Conservation (phyloP, 2,113 vertebrate genomes). For the Actinemys pallida region DNA sequence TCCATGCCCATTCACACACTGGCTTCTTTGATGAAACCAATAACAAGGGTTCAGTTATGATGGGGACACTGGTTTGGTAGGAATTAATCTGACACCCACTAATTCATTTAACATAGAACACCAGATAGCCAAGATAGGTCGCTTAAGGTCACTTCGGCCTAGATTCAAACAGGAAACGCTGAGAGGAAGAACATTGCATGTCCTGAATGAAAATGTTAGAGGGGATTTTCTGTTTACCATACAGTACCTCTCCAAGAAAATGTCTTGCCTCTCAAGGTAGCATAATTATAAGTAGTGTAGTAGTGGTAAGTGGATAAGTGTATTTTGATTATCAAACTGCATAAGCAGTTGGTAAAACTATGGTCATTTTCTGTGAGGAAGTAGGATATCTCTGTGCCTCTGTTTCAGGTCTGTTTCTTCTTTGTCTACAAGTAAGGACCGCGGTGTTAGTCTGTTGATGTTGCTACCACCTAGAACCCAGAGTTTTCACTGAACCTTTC, state of each 20-base stretch:
- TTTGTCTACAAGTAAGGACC: constrained; percentile 59
- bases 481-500: constrained; percentile 71
- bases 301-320: background rate
- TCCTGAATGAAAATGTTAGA: background rate
- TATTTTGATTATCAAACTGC: background rate
- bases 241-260: background rate
- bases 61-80: background rate
- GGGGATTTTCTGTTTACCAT: background rate
- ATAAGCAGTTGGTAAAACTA: fast-evolving
- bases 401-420: background rate
- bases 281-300: background rate
- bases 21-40: background rate
- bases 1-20: background rate
- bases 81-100: background rate
- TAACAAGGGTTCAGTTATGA: background rate
- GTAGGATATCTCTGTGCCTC: background rate
- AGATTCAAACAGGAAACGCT: background rate
- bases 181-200: fast-evolving
- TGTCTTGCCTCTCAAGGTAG: fast-evolving
- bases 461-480: constrained; percentile 62
- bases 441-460: constrained; percentile 65
- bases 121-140: background rate
- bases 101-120: fast-evolving
- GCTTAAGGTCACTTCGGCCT: background rate
- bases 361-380: background rate